phyloP scores from a whole-genome alignment of 2,113 vertebrate species.

The Macquaria ambigua region DNA sequence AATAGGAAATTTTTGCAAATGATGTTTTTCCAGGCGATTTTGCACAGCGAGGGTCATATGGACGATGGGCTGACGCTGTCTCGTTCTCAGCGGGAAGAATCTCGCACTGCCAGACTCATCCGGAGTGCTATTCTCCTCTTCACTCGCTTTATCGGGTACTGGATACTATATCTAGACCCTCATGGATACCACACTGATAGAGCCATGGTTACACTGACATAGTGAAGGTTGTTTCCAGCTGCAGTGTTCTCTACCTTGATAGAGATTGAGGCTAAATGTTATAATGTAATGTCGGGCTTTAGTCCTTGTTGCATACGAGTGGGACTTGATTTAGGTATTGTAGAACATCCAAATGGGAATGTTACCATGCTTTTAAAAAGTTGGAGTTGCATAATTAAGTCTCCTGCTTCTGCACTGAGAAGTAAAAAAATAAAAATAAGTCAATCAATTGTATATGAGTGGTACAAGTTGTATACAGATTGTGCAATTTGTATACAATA shows the following conservation, averaged over 20 bases:
- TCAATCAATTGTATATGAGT: not conserved
- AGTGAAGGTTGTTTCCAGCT: not conserved
- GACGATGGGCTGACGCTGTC: constrained; percentile 95
- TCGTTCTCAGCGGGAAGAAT: constrained; percentile 93
- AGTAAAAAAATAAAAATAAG: not conserved
- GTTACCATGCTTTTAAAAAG: not conserved
- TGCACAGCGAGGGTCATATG: constrained; percentile 97
- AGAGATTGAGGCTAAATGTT: not conserved
- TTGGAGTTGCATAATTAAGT: not conserved
- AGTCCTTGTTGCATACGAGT: not conserved
- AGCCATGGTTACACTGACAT: not conserved
- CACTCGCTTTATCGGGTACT: constrained; percentile 90
- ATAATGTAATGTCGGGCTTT: no score
- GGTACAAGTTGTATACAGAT: no score
- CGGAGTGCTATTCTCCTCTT: constrained; percentile 92
- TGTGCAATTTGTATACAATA: no score
- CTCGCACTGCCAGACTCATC: constrained; percentile 91
- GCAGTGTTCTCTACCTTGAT: not conserved
- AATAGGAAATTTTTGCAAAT: not conserved
- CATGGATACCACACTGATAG: not conserved
- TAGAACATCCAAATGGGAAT: not conserved
- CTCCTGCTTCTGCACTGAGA: not conserved
- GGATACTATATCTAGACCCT: not conserved
- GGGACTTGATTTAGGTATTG: not conserved
- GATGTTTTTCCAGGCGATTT: constrained; percentile 87